Percentiles rank a stretch among this genome's conserved stretches.
Conservation (phyloP, 2,797 vertebrate genomes). For the Paratrypauchen microcephalus region DNA sequence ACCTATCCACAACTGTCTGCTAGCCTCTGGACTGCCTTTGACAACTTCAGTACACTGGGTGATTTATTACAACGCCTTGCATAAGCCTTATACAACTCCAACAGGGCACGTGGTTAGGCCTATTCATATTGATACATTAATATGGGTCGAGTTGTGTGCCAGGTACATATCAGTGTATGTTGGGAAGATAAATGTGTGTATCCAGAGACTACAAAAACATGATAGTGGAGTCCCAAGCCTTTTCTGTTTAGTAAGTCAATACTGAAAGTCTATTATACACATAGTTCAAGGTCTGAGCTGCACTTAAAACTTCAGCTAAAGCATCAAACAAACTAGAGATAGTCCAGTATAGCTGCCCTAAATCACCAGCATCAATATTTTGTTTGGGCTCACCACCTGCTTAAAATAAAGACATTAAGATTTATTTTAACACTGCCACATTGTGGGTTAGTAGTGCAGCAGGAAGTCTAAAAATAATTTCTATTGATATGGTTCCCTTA, state of each 20-base stretch:
- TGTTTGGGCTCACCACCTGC: too few species aligned
- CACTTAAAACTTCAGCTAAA: neutral
- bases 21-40: constrained; percentile 6
- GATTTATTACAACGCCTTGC: constrained; percentile 7
- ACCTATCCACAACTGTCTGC: neutral
- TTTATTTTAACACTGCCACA: too few species aligned
- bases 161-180: constrained; percentile 1
- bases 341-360: neutral
- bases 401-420: too few species aligned
- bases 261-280: constrained; percentile 1
- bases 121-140: neutral
- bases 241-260: constrained; percentile 10
- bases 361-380: too few species aligned
- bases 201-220: neutral
- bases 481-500: too few species aligned
- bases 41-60: constrained; percentile 9
- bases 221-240: constrained; percentile 1
- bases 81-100: neutral
- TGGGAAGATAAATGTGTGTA: constrained; percentile 6
- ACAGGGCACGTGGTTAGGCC: neutral
- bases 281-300: constrained; percentile 7
- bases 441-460: too few species aligned
- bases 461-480: too few species aligned
- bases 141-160: constrained; percentile 2
- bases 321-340: neutral